Conservation (phyloP, 1,140 invertebrate species). For the Campoletis sonorensis region DNA sequence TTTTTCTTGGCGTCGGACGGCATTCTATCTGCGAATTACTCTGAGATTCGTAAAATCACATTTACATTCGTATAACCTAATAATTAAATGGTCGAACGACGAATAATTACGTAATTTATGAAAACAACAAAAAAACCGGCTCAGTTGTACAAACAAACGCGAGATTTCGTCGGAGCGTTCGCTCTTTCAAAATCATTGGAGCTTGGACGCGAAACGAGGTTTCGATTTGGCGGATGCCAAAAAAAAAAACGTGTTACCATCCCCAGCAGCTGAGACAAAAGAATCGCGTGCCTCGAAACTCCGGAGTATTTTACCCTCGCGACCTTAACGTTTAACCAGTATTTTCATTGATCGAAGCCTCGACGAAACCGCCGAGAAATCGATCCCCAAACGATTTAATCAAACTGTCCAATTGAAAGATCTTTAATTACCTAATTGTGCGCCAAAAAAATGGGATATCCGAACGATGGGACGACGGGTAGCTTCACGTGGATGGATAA, state of each 20-base stretch:
- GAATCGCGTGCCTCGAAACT: background rate
- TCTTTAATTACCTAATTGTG: slow-evolving; percentile 60
- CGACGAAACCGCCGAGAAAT: background rate
- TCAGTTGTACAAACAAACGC: background rate
- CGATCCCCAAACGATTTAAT: background rate
- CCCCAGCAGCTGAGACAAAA: background rate
- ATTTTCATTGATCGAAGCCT: background rate
- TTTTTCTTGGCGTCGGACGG: slow-evolving; percentile 98
- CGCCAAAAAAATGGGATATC: slow-evolving; percentile 60
- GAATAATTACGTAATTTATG: background rate
- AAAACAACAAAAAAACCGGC: background rate
- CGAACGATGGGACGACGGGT: slow-evolving; percentile 46
- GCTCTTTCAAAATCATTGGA: background rate
- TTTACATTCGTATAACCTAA: slow-evolving; percentile 19
- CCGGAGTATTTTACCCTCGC: background rate
- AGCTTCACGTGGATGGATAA: slow-evolving; percentile 61
- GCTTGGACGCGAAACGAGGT: background rate
- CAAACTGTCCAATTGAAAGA: slow-evolving; percentile 9
- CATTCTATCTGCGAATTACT: slow-evolving; percentile 76
- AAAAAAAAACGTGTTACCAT: slow-evolving; percentile 31
- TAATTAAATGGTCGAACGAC: background rate
- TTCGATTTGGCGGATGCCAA: background rate
- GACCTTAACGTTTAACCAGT: background rate
- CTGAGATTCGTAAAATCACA: background rate
- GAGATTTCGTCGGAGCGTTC: background rate